Evolutionary conservation across 2,888 invertebrate species (phyloP), one percentile per base, ranked within the genome.

Genomic region (Oscheius sp.): DNA sequence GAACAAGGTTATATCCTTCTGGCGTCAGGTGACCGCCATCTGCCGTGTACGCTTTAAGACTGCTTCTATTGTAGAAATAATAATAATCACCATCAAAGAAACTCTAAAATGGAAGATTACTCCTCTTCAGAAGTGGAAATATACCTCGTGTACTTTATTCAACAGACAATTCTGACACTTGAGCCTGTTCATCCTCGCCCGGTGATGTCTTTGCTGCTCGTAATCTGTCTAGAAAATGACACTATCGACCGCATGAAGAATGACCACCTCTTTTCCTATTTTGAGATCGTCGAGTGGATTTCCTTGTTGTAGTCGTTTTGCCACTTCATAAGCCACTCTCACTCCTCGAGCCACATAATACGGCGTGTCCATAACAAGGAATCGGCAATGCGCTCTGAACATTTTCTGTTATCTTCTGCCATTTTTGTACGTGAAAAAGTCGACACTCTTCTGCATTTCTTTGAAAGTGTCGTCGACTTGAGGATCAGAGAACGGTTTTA

Each of bases 131-230:
- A 12, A 45, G 16, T 12, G 5, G 5, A 13, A 25, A 55, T 13
- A 23, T 9, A 69, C 56, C 69, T 69, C 69, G 25, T 69, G 21
- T 1, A 53, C 16, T 21, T 6, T 29, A 23, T 69, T 53, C 18
- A 55, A 56, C 7, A 27, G 18, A 35, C 69, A 69, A 13, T 69
- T 66, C 13, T n/a, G 23, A 41, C 55, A 69, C 35, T 53, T 69
- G 3, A 69, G 41, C 6, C 27, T n/a, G 12, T 18, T 16, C 29
- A 69, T 69, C 21, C 69, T 27, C 16, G 46, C 25, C 53, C 69
- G 7, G 46, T 69, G 69, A 13, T 56, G 29, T 18, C 41, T 35
- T n/a, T 69, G 55, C 27, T 69, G 69, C 9, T 43, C 21, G 35
- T 21, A 53, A 41, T 29, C 69, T 18, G 21, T 23, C 69, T 69